A percentile compares a stretch with the other conserved stretches of the same genome.
These are phyloP conservation scores for Phanerotoma sp. DNA, from an alignment of 2,888 invertebrate genomes.

Conservation along the genomic window DNA sequence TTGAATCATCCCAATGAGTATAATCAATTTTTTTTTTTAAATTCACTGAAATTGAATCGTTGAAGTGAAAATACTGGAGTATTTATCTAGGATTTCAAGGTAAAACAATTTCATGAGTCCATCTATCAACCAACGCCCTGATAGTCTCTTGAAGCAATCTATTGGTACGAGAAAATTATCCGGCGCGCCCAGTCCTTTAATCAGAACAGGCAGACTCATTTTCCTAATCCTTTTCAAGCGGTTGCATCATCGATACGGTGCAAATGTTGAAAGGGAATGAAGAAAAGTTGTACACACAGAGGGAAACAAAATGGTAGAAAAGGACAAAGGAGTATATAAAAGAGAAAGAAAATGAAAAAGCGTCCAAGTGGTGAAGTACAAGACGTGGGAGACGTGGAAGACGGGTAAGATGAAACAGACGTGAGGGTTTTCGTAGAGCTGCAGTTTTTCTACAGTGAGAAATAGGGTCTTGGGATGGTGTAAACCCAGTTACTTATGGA, in stretches of 20 bases:
- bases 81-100: too few relatives aligned
- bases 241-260: constrained; percentile 41
- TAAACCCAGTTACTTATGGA: constrained; percentile 57
- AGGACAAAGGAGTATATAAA: constrained; percentile 1
- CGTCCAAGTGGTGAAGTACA: constrained; percentile 3
- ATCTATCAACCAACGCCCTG: too few relatives aligned
- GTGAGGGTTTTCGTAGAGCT: constrained; percentile 36
- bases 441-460: constrained; percentile 55
- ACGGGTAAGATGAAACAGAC: constrained; percentile 13
- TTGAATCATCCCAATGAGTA: too few relatives aligned
- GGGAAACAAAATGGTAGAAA: too few relatives aligned
- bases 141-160: too few relatives aligned
- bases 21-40: too few relatives aligned
- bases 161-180: too few relatives aligned
- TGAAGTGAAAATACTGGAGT: too few relatives aligned
- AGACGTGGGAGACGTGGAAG: constrained; percentile 16
- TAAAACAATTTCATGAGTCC: too few relatives aligned
- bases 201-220: constrained; percentile 34
- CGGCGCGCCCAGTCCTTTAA: too few relatives aligned
- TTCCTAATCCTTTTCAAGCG: constrained; percentile 45
- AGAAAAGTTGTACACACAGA: constrained; percentile 3
- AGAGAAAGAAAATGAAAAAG: constrained; percentile 3
- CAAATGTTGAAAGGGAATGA: background rate
- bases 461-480: constrained; percentile 55
- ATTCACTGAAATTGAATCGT: too few relatives aligned